Percentiles rank a stretch among this genome's conserved stretches.
Evolutionary conservation across 2,888 invertebrate species (phyloP).

Genomic region (Venustoraphidia nigricollis): DNA sequence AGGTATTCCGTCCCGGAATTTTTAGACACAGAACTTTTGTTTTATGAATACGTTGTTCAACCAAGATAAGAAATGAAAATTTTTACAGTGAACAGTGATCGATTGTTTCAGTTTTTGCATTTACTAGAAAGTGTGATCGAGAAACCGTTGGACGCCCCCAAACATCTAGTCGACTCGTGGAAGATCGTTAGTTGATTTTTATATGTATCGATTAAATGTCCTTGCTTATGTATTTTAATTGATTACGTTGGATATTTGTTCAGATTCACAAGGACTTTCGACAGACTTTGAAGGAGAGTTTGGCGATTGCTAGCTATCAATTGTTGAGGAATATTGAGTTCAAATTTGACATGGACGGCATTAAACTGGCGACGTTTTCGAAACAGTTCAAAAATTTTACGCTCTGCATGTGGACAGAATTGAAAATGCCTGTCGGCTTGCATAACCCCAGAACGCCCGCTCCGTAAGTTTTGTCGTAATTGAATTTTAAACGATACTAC

Average conservation of each 20-base stretch:
- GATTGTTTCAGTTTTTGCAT: slow-evolving; percentile 17
- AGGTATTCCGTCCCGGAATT: slow-evolving; percentile 18
- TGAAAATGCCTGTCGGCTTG: slow-evolving; percentile 24
- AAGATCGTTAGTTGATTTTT: slow-evolving; percentile 14
- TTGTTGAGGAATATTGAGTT: slow-evolving; percentile 31
- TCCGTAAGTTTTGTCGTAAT: neutral
- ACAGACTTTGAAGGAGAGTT: slow-evolving; percentile 26
- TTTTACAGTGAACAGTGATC: too few relatives aligned
- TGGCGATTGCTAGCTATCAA: slow-evolving; percentile 32
- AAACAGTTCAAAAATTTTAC: slow-evolving; percentile 25
- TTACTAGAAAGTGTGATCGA: slow-evolving; percentile 21
- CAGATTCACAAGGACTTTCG: slow-evolving; percentile 29
- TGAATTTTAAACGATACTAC: too few relatives aligned
- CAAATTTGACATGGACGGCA: slow-evolving; percentile 28
- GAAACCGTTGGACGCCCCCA: slow-evolving; percentile 15
- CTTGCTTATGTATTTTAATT: neutral
- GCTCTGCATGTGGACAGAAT: slow-evolving; percentile 30
- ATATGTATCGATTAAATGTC: neutral
- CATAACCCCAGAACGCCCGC: neutral
- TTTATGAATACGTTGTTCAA: too few relatives aligned
- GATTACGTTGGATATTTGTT: neutral
- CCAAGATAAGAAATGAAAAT: too few relatives aligned
- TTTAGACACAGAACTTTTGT: neutral
- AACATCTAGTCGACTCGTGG: slow-evolving; percentile 17
- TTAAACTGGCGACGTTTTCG: slow-evolving; percentile 28